Base-by-base conservation (phyloP, 2,888 invertebrate genomes). In the Plebejus anna region DNA sequence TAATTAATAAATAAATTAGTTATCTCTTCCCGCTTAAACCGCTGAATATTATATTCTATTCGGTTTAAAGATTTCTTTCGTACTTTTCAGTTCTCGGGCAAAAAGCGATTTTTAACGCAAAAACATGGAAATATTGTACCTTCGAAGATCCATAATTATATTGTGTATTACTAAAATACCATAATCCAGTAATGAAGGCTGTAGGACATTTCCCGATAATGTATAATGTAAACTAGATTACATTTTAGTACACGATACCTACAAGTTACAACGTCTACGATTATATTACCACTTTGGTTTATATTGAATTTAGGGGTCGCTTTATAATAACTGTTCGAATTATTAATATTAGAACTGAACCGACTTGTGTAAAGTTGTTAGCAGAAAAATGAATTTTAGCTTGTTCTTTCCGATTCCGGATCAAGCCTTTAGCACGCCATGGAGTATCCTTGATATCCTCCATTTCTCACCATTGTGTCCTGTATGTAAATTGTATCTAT, bases 181-280 rank as follows among this genome's bases (percentile, higher is more conserved):
- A 28, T 9, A 22, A 61, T 61, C 61, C 61, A 7, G 61, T 59
- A 7, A 59, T 22, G 22, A 22, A 59, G 7, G 4, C 16, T 55
- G 16, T 61, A 28, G 11, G 61, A 22, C 9, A 28, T 61, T 61
- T 61, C 61, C 28, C 4, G 11, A 61, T 61, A 22, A n/a, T 22
- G 22, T 59, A n/a, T 22, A 6, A 59, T 59, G 59, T 59, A 59
- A 59, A 59, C 22, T 59, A 59, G 59, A 61, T 61, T 61, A 61
- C 22, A 61, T 61, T 61, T 61, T 28, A 61, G 61, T 61, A 28
- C 22, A 61, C 61, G 61, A 11, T 61, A 61, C 28, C 11, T 28
- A 61, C 57, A 32, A 32, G 32, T n/a, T 57, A 16, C 4, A 22
- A 28, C 28, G 61, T 28, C 11, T 28, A 61, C 61, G 7, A 59